A percentile compares a stretch with the other conserved stretches of the same genome.
Evolutionary conservation across 2,797 vertebrate genomes (phyloP).

Genomic region (Balearica regulorum): DNA sequence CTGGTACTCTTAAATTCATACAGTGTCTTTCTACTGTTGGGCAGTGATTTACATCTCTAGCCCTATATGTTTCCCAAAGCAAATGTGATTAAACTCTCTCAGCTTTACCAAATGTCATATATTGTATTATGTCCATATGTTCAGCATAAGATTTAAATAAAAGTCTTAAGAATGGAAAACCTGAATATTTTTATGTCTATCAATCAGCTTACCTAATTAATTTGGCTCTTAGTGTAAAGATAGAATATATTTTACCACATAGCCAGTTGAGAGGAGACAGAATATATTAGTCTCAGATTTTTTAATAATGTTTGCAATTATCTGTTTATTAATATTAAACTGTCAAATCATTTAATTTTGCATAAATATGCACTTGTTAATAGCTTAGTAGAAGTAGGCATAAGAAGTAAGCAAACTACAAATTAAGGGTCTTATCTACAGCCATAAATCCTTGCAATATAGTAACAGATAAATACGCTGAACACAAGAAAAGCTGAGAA

Average conservation of each 20-base stretch:
- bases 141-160: not conserved
- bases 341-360: not conserved
- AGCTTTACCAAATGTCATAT: not conserved
- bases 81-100: not conserved
- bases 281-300: not conserved
- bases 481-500: not conserved
- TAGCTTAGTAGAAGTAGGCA: not conserved
- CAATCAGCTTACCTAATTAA: not conserved
- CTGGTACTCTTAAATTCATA: not conserved
- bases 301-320: not conserved
- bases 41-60: not conserved
- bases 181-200: not conserved
- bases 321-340: slow-evolving; percentile 13
- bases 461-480: not conserved
- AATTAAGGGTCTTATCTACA: not conserved
- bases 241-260: not conserved
- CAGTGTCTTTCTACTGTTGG: not conserved
- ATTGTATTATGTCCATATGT: not conserved
- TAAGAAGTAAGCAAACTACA: not conserved
- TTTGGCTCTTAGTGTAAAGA: not conserved
- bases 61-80: not conserved
- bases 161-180: not conserved
- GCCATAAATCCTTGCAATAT: not conserved
- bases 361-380: not conserved
- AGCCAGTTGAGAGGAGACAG: not conserved